Percentiles rank a stretch among this genome's conserved stretches.
Evolutionary conservation across 2,888 invertebrate genomes (phyloP).

Genomic region (Ophion ventricosus): DNA sequence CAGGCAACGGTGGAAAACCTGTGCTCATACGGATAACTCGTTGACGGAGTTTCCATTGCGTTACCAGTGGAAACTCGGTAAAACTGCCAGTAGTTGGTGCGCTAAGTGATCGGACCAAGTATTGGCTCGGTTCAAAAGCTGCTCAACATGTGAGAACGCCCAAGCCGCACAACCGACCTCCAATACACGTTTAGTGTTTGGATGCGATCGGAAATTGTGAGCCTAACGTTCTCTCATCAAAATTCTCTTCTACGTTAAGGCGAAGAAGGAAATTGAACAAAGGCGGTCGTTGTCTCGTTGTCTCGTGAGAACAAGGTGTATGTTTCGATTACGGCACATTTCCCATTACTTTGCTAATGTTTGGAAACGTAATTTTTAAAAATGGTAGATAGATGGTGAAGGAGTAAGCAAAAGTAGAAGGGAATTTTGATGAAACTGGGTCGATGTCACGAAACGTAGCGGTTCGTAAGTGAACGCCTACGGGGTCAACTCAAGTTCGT

Average conservation of each 20-base stretch:
- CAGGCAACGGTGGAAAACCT: too few relatives aligned
- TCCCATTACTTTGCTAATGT: background rate
- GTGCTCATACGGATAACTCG: too few relatives aligned
- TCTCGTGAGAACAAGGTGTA: background rate
- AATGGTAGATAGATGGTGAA: background rate
- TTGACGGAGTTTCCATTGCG: background rate
- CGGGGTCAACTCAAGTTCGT: slow-evolving; percentile 10
- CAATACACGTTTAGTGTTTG: background rate
- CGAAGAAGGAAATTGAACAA: background rate
- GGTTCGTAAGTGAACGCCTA: slow-evolving; percentile 6
- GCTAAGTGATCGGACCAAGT: background rate
- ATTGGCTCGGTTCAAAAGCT: background rate
- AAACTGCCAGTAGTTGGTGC: background rate
- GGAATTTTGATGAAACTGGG: slow-evolving; percentile 1
- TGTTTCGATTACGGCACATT: background rate
- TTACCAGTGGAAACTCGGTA: background rate
- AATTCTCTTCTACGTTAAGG: background rate
- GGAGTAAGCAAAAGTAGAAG: background rate
- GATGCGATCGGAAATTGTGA: background rate
- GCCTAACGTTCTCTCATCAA: background rate
- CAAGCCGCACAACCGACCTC: background rate
- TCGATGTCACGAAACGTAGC: background rate
- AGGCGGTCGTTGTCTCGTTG: background rate
- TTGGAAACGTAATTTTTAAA: background rate
- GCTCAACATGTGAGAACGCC: background rate